Evolutionary conservation across 2,113 vertebrate genomes (phyloP), one percentile per base, ranked within the genome.

Genomic region (Jaculus jaculus): DNA sequence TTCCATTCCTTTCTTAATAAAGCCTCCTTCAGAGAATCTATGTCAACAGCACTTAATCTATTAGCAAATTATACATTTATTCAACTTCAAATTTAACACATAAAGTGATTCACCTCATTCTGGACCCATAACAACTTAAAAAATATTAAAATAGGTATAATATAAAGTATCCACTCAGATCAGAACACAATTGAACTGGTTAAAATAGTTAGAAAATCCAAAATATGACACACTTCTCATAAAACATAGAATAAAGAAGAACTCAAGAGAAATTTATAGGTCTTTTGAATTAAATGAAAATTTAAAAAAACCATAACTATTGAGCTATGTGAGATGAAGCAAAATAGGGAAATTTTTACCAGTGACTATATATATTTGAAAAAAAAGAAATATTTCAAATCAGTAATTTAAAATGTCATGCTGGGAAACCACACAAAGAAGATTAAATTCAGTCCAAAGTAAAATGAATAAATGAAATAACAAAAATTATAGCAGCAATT

Each of bases 401-500:
- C 39, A 74, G 23, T 74, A 51, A 82, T 65, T 17, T 65, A 73
- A 74, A 8, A 4, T 65, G 74, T 24, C 69, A 74, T 20, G 10
- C 83, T 74, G 61, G 32, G 18, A 91, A 74, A 74, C 79, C 51
- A n/a, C 24, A 28, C 37, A 84, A 68, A 37, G 32, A 77, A 83
- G 28, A 39, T 8, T 16, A 39, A 90, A 80, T 65, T 79, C 83
- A 91, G 58, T n/a, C 20, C 68, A 94, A 94, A 83, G 60, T 51
- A 84, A 84, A 7, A 28, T 90, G 21, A 88, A 84, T 75, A 54
- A 87, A 81, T 72, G 68, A 89, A 94, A 72, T 39, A 75, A 92
- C 74, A 68, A 82, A 82, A 68, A 89, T 74, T 69, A 77, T 51
- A 92, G n/a, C 78, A 85, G 58, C 77, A 87, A 82, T 77, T 34